Evolutionary conservation across 2,113 vertebrate species (phyloP).

Genomic region (Stomatorhinus ivindoensis): DNA sequence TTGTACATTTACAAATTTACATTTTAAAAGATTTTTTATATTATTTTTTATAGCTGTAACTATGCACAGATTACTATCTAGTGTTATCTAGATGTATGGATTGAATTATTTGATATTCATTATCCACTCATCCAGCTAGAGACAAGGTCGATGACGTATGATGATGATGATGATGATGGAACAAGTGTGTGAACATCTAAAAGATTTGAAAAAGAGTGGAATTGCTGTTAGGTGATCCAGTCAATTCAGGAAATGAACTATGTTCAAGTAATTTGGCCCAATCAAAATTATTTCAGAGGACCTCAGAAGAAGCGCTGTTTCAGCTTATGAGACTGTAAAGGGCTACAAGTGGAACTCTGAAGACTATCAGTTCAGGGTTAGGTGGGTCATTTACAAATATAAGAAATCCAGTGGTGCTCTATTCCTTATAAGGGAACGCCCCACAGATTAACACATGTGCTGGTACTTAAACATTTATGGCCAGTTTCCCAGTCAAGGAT

Average conservation of each 20-base stretch:
- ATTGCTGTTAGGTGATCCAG: background rate
- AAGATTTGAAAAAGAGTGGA: background rate
- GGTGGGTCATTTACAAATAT: background rate
- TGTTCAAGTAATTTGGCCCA: background rate
- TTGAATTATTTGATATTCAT: background rate
- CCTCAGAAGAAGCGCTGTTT: background rate
- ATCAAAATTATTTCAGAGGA: background rate
- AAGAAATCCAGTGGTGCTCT: background rate
- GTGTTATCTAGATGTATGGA: background rate
- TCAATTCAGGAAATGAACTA: background rate
- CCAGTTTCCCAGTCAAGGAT: no score
- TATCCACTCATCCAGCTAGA: background rate
- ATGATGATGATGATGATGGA: background rate
- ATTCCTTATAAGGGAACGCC: background rate
- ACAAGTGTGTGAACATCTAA: background rate
- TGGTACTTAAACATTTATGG: background rate
- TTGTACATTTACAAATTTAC: background rate
- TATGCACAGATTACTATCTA: background rate
- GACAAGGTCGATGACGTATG: background rate
- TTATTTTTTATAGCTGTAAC: background rate
- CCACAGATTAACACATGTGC: background rate
- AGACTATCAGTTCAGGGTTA: background rate
- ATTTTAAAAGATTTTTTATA: background rate
- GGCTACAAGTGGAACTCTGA: background rate
- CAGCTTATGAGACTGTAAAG: background rate